These are phyloP conservation scores for Drosophila austrosaltans DNA, from an alignment of 2,888 invertebrate species.

Conservation along the genomic window DNA sequence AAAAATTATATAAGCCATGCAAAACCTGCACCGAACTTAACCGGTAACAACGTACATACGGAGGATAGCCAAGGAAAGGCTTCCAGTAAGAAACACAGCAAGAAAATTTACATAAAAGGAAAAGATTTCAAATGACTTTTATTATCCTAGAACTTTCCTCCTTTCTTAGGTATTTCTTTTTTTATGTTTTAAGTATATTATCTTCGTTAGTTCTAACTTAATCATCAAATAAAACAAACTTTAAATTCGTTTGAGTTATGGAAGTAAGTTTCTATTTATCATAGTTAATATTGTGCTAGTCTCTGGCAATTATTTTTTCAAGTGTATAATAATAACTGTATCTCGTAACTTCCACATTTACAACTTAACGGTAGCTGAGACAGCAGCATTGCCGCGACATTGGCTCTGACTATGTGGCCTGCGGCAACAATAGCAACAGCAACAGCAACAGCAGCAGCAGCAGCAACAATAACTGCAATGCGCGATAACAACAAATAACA, in stretches of 20 bases:
- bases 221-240: no score
- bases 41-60: neutral
- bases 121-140: no score
- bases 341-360: conserved; percentile 61
- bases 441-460: conserved; percentile 24
- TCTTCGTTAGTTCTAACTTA: no score
- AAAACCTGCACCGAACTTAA: conserved; percentile 16
- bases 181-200: no score
- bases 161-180: no score
- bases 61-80: conserved; percentile 6
- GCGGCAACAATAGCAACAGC: conserved; percentile 36
- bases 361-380: conserved; percentile 59
- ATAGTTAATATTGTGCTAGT: conserved; percentile 1
- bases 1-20: conserved; percentile 41
- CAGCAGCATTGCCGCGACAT: conserved; percentile 61
- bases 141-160: no score
- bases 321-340: conserved; percentile 48
- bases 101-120: neutral
- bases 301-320: conserved; percentile 25
- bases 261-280: no score
- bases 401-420: conserved; percentile 46
- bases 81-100: neutral
- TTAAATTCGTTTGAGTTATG: no score
- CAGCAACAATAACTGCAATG: conserved; percentile 24
- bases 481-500: conserved; percentile 57